phyloP scores from a whole-genome alignment of 2,888 invertebrate species.

The Drosophila prostipennis region DNA sequence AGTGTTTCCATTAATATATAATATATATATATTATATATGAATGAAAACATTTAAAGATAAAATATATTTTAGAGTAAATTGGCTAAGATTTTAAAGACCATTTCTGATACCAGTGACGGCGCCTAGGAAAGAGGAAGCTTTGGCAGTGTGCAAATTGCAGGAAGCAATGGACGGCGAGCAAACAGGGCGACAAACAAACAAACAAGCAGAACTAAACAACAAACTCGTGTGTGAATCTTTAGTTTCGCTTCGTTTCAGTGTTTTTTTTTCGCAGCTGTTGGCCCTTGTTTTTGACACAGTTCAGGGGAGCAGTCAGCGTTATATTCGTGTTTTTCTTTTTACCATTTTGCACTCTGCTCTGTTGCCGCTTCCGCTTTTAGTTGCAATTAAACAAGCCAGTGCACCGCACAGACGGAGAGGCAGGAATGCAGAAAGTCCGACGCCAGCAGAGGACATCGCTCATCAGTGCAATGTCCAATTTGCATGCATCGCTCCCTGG shows the following conservation, averaged over 20 bases:
- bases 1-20: no score
- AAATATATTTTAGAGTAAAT: no score
- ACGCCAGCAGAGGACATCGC: conserved; percentile 53
- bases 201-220: conserved; percentile 65
- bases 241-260: conserved; percentile 23
- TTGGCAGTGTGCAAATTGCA: conserved; percentile 71
- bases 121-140: conserved; percentile 56
- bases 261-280: conserved; percentile 24
- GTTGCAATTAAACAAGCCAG: conserved; percentile 79
- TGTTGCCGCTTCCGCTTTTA: conserved; percentile 61
- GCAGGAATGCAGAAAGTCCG: conserved; percentile 32
- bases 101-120: neutral
- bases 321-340: conserved; percentile 39
- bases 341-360: conserved; percentile 13
- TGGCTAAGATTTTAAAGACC: neutral
- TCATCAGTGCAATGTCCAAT: conserved; percentile 71
- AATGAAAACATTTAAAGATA: no score
- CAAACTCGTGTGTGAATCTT: conserved; percentile 54
- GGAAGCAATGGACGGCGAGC: conserved; percentile 55
- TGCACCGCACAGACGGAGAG: conserved; percentile 54
- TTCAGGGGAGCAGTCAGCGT: conserved; percentile 68
- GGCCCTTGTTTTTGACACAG: conserved; percentile 66
- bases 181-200: conserved; percentile 54
- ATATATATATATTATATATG: no score
- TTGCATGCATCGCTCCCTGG: conserved; percentile 45